Evolutionary conservation across 2,113 vertebrate species (phyloP).

Genomic region (Oreotrochilus melanogaster): DNA sequence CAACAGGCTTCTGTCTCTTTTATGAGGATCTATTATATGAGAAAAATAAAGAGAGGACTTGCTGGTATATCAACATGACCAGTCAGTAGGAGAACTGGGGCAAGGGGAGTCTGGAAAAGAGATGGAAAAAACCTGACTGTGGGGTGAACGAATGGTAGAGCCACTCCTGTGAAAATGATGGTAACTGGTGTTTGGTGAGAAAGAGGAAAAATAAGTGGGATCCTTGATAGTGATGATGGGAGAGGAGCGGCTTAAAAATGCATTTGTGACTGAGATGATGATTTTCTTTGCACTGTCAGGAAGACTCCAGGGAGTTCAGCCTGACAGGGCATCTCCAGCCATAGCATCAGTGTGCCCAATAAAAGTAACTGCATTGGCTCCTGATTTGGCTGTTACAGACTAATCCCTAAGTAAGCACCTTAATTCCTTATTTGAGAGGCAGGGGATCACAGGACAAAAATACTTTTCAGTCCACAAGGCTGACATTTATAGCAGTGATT

Average conservation of each 20-base stretch:
- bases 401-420: conserved; percentile 39
- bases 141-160: background rate
- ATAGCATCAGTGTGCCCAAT: fast-evolving
- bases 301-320: background rate
- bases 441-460: background rate
- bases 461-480: background rate
- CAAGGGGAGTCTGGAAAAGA: background rate
- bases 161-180: background rate
- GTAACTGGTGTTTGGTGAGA: background rate
- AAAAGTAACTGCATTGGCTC: background rate
- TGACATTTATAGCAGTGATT: background rate
- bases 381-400: background rate
- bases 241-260: background rate
- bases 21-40: background rate
- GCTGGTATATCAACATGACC: background rate
- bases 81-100: background rate
- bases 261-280: fast-evolving
- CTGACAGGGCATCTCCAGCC: background rate
- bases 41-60: background rate
- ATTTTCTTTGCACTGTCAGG: background rate
- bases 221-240: background rate
- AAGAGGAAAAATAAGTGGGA: background rate
- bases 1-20: background rate
- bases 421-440: background rate
- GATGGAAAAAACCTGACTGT: background rate